Conservation (phyloP, 2,113 vertebrate species). For the Mormyrus iriodes region DNA sequence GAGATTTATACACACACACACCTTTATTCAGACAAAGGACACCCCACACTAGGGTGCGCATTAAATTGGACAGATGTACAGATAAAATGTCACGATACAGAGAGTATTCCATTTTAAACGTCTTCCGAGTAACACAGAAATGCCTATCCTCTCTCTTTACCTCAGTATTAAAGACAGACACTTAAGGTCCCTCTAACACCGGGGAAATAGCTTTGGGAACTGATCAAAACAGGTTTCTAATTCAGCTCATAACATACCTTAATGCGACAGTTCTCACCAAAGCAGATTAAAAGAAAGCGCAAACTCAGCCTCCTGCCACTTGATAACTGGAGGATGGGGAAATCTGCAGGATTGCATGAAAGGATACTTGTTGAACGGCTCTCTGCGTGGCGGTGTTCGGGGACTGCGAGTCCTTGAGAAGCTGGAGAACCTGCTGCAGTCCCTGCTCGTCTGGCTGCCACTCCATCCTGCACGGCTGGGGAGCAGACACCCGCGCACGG, state of each 20-base stretch:
- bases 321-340: not conserved
- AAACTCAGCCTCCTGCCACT: not conserved
- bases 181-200: not conserved
- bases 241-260: not conserved
- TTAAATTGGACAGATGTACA: not conserved
- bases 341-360: not conserved
- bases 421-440: slow-evolving; percentile 88
- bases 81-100: not conserved
- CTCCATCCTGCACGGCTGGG: slow-evolving; percentile 68
- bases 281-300: not conserved
- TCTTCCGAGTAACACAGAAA: not conserved
- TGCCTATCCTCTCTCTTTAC: not conserved
- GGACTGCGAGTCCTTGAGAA: slow-evolving; percentile 90
- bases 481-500: slow-evolving; percentile 7
- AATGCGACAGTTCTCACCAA: not conserved
- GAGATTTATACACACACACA: not conserved
- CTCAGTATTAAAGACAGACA: not conserved
- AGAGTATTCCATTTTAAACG: not conserved
- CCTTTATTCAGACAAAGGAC: not conserved
- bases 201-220: not conserved
- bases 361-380: slow-evolving; percentile 89
- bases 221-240: no score
- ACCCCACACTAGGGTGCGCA: not conserved
- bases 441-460: slow-evolving; percentile 93
- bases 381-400: slow-evolving; percentile 88